Percentiles rank a stretch among this genome's conserved stretches.
phyloP scores from a whole-genome alignment of 2,113 vertebrate species.

The Larimichthys crocea region DNA sequence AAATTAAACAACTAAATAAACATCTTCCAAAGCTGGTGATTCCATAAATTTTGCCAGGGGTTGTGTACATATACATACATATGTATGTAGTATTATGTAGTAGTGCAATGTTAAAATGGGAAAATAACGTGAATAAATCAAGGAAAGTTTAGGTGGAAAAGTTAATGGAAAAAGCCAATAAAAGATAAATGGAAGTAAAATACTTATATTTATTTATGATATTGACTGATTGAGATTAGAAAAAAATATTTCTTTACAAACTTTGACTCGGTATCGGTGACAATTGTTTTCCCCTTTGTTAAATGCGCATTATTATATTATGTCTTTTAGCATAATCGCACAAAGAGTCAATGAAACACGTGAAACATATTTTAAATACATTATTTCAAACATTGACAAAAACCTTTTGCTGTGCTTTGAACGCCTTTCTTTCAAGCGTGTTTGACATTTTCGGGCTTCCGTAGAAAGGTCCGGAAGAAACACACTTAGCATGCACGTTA shows the following conservation, averaged over 20 bases:
- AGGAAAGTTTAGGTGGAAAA: neutral
- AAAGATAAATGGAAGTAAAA: neutral
- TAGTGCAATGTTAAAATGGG: neutral
- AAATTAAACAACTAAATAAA: too few species aligned
- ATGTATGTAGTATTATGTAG: too few species aligned
- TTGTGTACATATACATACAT: too few species aligned
- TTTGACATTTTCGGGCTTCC: slow-evolving; percentile 50
- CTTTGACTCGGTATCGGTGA: too few species aligned
- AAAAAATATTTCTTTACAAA: neutral
- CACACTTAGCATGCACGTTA: neutral
- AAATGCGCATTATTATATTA: too few species aligned
- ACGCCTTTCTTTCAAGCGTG: too few species aligned
- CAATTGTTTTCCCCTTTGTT: too few species aligned
- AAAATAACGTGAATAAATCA: neutral
- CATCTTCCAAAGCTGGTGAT: too few species aligned
- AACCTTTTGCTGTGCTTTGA: neutral
- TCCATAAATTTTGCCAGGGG: too few species aligned
- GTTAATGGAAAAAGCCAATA: neutral
- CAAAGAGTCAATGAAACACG: neutral
- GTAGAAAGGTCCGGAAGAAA: slow-evolving; percentile 41
- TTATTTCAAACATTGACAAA: neutral
- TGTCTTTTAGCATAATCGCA: too few species aligned
- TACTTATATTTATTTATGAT: neutral
- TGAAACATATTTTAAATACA: neutral
- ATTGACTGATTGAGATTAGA: neutral